Evolutionary conservation across 2,113 vertebrate genomes (phyloP), one percentile per base, ranked within the genome.

Genomic region (Antechinus stuartii): DNA sequence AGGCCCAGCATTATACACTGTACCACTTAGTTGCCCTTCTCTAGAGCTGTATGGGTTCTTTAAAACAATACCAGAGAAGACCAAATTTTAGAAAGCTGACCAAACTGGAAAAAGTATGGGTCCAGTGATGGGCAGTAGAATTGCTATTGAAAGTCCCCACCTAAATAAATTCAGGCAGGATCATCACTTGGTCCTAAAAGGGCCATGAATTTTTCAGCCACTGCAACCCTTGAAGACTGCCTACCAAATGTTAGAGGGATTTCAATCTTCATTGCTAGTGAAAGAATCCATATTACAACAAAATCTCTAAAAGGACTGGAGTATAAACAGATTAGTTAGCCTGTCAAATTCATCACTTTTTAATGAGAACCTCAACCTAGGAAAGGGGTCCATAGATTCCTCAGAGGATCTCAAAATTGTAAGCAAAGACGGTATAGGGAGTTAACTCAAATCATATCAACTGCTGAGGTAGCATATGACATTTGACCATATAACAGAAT

Each of bases 391-490:
- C 49, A 90, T 27, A 84, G 92, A 50, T 50, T 25, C 25, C 11
- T 94, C 92, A 12, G 35, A 19, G 25, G 94, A 0, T 49, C 0
- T 14, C 89, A 12, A 84, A 23, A 84, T 84, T 93, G 93, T 97
- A 95, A 96, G 91, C 0, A 89, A 94, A 93, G 92, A 30, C 42
- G 12, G 14, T 19, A 16, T 50, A 68, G 53, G 54, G 53, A 57
- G 46, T 93, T 56, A 16, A 92, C 53, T 23, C 91, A 11, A 52
- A 16, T 96, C 91, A 76, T 90, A 24, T 47, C 93, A 26, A 89
- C 46, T 92, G 49, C 25, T 95, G 91, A 94, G 92, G 90, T 57
- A 92, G 47, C 93, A 91, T 12, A 93, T 94, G 94, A 89, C 84
- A 2, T 55, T 94, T 89, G 90, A 93, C 54, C 4, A 91, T 30